Evolutionary conservation across 1,140 invertebrate species (phyloP).

Genomic region (Eriocheir sinensis): DNA sequence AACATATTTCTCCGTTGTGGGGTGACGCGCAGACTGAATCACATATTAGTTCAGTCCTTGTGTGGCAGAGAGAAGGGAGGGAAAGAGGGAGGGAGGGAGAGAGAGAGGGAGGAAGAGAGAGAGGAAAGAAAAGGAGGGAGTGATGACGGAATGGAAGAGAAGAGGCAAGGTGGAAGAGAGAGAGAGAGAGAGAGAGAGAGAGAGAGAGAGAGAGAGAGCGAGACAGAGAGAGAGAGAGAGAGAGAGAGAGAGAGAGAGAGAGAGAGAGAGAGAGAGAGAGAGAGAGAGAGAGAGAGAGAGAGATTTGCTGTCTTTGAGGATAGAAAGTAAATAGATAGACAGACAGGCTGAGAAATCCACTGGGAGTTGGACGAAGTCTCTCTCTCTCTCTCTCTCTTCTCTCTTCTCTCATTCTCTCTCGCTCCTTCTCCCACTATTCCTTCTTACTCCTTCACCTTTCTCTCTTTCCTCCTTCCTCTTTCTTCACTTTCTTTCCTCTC

Average conservation of each 20-base stretch:
- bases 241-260: too few relatives aligned
- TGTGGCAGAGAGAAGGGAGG: not conserved
- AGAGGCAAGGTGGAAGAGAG: not conserved
- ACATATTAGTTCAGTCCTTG: not conserved
- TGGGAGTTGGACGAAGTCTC: not conserved
- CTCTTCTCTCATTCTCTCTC: too few relatives aligned
- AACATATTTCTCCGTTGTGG: constrained; percentile 52
- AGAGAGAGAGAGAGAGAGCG: too few relatives aligned
- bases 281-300: too few relatives aligned
- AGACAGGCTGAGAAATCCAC: constrained; percentile 1
- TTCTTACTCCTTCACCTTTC: not conserved
- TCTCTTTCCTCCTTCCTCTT: not conserved
- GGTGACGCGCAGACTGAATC: not conserved
- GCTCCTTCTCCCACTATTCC: not conserved
- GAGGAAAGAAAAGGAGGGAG: constrained; percentile 29
- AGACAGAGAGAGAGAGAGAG: too few relatives aligned
- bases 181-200: too few relatives aligned
- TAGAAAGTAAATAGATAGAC: not conserved
- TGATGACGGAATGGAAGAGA: not conserved
- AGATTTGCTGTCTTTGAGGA: not conserved
- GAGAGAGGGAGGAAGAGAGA: not conserved
- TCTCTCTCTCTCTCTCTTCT: constrained; percentile 40
- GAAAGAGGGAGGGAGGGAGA: constrained; percentile 11
- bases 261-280: too few relatives aligned
- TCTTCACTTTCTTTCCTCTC: not conserved